Conservation (phyloP, 2,113 vertebrate species). For the Burhinus oedicnemus region DNA sequence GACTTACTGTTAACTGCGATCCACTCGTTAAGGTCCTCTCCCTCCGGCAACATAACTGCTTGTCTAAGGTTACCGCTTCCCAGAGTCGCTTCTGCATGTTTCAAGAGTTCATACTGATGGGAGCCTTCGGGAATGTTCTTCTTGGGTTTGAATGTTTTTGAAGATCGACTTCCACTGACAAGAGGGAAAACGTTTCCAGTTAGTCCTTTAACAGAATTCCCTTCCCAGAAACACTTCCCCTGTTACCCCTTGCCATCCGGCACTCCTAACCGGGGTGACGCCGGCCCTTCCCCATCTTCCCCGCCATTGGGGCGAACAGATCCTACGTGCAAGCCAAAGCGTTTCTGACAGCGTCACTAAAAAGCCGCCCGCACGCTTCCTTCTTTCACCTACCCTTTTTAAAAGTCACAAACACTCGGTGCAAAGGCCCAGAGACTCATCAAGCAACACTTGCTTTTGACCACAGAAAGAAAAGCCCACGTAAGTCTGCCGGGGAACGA, state of each 20-base stretch:
- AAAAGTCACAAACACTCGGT: accelerated
- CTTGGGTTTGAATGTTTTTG: slow-evolving; percentile 97
- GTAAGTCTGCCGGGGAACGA: accelerated
- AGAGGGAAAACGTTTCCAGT: neutral
- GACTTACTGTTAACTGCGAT: slow-evolving; percentile 96
- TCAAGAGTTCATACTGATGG: slow-evolving; percentile 94
- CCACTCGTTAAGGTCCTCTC: slow-evolving; percentile 97
- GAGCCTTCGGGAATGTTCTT: slow-evolving; percentile 97
- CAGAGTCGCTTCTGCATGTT: slow-evolving; percentile 93
- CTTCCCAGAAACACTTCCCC: neutral
- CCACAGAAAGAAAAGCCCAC: neutral
- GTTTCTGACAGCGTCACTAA: neutral
- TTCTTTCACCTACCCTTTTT: neutral
- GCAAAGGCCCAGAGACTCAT: neutral
- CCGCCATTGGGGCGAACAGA: accelerated
- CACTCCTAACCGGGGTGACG: neutral
- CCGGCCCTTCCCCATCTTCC: neutral
- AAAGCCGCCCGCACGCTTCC: accelerated
- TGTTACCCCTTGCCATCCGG: accelerated
- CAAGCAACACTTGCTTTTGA: neutral
- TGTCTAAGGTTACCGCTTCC: slow-evolving; percentile 94
- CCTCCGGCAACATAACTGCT: slow-evolving; percentile 93
- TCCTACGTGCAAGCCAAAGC: accelerated
- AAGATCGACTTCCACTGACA: slow-evolving; percentile 87
- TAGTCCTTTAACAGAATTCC: neutral